A percentile compares a stretch with the other conserved stretches of the same genome.
phyloP scores from a whole-genome alignment of 2,113 vertebrate species.

The Ginglymostoma cirratum region DNA sequence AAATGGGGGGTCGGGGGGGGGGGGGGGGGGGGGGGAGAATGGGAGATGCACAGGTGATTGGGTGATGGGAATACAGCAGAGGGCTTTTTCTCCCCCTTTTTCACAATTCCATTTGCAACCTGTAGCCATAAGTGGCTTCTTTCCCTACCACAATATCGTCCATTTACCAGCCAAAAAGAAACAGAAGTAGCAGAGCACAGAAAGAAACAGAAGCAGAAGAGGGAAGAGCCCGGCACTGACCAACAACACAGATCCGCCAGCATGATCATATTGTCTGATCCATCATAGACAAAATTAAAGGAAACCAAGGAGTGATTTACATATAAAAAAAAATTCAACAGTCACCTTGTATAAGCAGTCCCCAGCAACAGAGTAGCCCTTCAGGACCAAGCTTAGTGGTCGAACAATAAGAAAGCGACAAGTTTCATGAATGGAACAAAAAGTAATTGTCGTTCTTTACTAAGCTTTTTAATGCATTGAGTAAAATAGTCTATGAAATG shows the following conservation, averaged over 20 bases:
- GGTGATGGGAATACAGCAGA: neutral
- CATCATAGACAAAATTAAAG: neutral
- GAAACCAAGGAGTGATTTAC: too few relatives aligned
- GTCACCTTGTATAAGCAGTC: neutral
- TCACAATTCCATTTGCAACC: neutral
- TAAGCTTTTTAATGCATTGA: neutral
- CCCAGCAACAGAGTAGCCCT: neutral
- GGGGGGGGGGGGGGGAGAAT: too few relatives aligned
- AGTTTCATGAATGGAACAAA: neutral
- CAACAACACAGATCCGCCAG: neutral
- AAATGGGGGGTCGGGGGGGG: neutral
- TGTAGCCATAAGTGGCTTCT: neutral
- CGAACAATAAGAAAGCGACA: neutral
- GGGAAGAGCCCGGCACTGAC: neutral
- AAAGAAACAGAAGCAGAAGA: neutral
- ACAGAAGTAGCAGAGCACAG: neutral
- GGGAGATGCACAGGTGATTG: neutral
- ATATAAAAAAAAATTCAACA: neutral
- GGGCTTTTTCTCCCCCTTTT: neutral
- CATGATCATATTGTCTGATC: neutral
- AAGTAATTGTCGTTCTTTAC: neutral
- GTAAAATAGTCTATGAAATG: neutral
- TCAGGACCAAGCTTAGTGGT: neutral
- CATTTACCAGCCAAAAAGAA: neutral
- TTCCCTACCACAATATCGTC: neutral